Evolutionary conservation across 2,888 invertebrate species (phyloP), one percentile per base, ranked within the genome.

Genomic region (Xestobium rufovillosum): DNA sequence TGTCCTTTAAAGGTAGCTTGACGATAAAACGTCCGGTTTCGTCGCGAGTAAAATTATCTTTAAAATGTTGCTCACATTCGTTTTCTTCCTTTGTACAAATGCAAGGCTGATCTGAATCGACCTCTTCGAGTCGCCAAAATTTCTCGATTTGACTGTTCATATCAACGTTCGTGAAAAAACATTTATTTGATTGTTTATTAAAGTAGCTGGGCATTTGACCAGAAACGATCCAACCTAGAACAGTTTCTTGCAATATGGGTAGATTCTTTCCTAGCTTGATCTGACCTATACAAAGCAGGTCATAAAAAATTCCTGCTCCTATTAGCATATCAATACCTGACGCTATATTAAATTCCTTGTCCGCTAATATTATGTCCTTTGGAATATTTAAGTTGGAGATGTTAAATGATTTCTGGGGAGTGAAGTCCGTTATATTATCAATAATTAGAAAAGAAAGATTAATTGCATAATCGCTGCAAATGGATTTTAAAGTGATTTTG

Each of bases 371-470:
- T 15, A 41, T 9, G 3, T 41, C 31, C 25, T 26, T 15, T 4
- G 41, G 41, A 28, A 41, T 38, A 12, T 35, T 39, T 17, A 38
- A 23, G 3, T 35, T 33, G 6, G 38, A 37, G 10, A 12, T 14
- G 13, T 41, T 29, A 31, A 41, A 41, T 30, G 15, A 4, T 12
- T 23, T 31, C 19, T 23, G 30, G 19, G 36, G 36, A 14, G 23
- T 15, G 3, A 31, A 11, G n/a, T 23, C 25, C 6, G 36, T 10
- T 10, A 36, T 36, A 12, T 13, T 14, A n/a, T 28, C 29, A 14
- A 36, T 19, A 19, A 34, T 26, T n/a, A 34, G 14, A 27, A 34
- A 34, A 14, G 15, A 27, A 11, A 34, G 16, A 15, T 10, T 19
- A 30, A 26, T 25, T 34, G 16, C 35, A 23, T 25, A 41, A 4